Percentiles rank a stretch among this genome's conserved stretches.
These are phyloP conservation scores for Aphrophora alni DNA, from an alignment of 2,888 invertebrate genomes.

Conservation along the genomic window DNA sequence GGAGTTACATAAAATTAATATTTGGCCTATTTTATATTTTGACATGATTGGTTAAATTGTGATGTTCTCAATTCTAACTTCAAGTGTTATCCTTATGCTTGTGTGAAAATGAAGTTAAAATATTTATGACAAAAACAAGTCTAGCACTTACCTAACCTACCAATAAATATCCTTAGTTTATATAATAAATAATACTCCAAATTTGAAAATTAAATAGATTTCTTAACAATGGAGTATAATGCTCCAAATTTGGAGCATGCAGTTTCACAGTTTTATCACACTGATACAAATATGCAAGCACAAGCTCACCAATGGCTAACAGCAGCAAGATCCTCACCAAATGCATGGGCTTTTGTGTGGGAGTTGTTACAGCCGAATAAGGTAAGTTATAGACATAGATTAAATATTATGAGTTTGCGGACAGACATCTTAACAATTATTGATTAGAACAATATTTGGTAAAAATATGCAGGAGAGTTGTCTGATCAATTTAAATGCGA, in stretches of 20 bases:
- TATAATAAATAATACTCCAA: too few species aligned
- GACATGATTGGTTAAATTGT: too few species aligned
- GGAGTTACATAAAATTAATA: too few species aligned
- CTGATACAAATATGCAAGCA: slow-evolving; percentile 67
- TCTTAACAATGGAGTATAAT: slow-evolving; percentile 44
- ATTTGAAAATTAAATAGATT: neutral
- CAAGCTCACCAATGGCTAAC: slow-evolving; percentile 87
- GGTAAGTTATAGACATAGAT: slow-evolving; percentile 60
- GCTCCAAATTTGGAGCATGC: slow-evolving; percentile 71
- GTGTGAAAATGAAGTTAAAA: too few species aligned
- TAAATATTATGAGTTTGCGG: neutral
- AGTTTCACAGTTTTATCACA: slow-evolving; percentile 69
- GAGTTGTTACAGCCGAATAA: slow-evolving; percentile 81
- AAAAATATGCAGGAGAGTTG: too few species aligned
- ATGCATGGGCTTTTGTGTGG: slow-evolving; percentile 95
- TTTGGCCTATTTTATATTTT: too few species aligned
- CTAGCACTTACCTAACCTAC: neutral
- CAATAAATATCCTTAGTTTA: neutral
- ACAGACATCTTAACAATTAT: too few species aligned
- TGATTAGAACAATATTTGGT: too few species aligned
- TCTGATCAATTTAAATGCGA: too few species aligned
- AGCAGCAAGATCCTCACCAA: slow-evolving; percentile 80
- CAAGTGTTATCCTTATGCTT: too few species aligned
- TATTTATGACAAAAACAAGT: too few species aligned
- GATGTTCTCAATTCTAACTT: too few species aligned